phyloP scores from a whole-genome alignment of 2,113 vertebrate genomes.

The Gallinago jamesoni region DNA sequence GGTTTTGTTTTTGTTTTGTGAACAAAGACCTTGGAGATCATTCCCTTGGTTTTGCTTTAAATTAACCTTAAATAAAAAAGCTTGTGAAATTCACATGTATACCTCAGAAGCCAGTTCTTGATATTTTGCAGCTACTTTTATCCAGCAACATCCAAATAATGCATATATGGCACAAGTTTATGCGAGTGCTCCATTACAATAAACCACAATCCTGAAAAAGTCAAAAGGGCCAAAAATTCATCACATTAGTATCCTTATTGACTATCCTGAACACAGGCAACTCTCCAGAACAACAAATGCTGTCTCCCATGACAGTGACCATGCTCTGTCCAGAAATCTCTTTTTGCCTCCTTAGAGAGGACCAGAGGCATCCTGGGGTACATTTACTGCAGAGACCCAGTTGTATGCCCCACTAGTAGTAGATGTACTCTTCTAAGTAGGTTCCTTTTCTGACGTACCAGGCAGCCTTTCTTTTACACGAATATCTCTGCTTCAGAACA shows the following conservation, averaged over 20 bases:
- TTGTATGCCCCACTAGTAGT: not conserved
- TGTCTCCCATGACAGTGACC: not conserved
- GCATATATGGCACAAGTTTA: not conserved
- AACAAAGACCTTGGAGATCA: not conserved
- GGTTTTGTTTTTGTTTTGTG: not conserved
- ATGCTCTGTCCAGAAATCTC: not conserved
- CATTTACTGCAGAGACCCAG: not conserved
- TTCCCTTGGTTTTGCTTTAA: not conserved
- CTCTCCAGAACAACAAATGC: not conserved
- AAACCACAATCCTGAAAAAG: not conserved
- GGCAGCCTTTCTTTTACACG: not conserved
- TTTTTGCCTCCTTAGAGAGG: not conserved
- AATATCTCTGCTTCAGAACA: not conserved
- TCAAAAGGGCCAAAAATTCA: not conserved
- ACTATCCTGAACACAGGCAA: not conserved
- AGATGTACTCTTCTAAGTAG: not conserved
- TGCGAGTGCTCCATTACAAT: not conserved
- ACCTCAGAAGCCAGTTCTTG: not conserved
- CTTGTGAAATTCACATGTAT: not conserved
- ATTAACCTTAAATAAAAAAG: not conserved
- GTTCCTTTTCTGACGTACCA: not conserved
- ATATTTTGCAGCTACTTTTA: not conserved
- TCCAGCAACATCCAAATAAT: not conserved
- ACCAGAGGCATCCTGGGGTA: not conserved
- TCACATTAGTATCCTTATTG: not conserved